Percentiles rank a stretch among this genome's conserved stretches.
Conservation (phyloP, 2,113 vertebrate genomes). For the Lamprotornis superbus region DNA sequence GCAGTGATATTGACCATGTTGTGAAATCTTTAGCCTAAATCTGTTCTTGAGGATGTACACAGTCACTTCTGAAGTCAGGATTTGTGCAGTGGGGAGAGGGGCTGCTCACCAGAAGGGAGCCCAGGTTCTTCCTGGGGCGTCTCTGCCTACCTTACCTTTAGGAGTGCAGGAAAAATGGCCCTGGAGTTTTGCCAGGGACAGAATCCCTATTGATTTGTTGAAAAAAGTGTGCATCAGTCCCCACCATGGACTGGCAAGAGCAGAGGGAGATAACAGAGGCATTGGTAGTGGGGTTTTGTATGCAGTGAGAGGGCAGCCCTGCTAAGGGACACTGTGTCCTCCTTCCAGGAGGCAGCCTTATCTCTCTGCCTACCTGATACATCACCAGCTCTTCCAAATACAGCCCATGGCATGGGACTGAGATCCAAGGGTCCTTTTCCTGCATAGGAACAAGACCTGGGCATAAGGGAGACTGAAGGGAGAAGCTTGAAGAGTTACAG, state of each 20-base stretch:
- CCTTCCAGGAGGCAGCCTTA: background rate
- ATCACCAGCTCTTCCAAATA: background rate
- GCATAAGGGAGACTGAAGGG: background rate
- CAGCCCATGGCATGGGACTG: background rate
- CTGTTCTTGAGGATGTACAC: background rate
- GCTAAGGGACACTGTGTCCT: background rate
- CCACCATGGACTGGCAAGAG: fast-evolving
- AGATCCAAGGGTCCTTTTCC: background rate
- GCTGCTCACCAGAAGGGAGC: background rate
- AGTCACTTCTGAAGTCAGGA: background rate
- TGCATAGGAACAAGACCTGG: background rate
- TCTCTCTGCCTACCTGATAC: background rate
- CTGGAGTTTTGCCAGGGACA: background rate
- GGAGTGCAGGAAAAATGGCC: background rate
- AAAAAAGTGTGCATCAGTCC: background rate
- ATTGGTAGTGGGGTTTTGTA: background rate
- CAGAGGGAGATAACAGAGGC: background rate
- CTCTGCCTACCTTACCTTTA: background rate
- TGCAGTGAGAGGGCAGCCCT: background rate
- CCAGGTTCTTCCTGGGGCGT: background rate
- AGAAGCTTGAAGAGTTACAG: background rate
- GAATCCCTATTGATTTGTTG: background rate
- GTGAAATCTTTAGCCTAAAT: background rate
- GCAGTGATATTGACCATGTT: background rate
- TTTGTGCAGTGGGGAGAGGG: background rate